These are phyloP conservation scores for Rhyacichthys aspro DNA, from an alignment of 2,797 vertebrate genomes.

Conservation along the genomic window DNA sequence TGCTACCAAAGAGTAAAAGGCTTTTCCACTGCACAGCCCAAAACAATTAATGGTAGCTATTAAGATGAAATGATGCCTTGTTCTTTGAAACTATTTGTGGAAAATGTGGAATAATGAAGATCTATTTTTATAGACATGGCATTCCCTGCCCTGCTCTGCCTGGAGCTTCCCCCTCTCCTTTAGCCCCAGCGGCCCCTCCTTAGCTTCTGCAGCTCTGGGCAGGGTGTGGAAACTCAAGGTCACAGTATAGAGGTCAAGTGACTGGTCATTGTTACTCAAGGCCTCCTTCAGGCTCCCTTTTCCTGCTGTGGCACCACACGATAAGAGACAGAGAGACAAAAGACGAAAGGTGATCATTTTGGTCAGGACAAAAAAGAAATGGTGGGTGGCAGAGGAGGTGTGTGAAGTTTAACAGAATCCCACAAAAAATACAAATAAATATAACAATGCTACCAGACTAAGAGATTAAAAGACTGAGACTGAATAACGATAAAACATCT, in stretches of 20 bases:
- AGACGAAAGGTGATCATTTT: slow-evolving; percentile 87
- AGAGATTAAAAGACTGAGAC: background rate
- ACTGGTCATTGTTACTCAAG: slow-evolving; percentile 89
- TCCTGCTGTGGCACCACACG: slow-evolving; percentile 91
- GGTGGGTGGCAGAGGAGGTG: slow-evolving; percentile 27
- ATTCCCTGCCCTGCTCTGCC: slow-evolving; percentile 74
- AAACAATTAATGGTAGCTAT: slow-evolving; percentile 78
- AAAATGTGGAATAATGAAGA: slow-evolving; percentile 78
- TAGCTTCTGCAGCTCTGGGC: slow-evolving; percentile 61
- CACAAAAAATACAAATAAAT: slow-evolving; percentile 15
- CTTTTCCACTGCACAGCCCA: slow-evolving; percentile 77
- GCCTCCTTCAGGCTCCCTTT: slow-evolving; percentile 79
- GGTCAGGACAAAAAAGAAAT: slow-evolving; percentile 50
- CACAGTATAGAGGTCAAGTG: slow-evolving; percentile 86
- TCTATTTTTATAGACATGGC: slow-evolving; percentile 80
- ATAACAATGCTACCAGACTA: background rate
- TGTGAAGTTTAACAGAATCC: slow-evolving; percentile 25
- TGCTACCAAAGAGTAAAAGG: slow-evolving; percentile 65
- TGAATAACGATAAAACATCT: too few relatives aligned
- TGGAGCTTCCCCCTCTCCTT: slow-evolving; percentile 41
- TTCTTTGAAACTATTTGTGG: slow-evolving; percentile 81
- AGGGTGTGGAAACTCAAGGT: slow-evolving; percentile 91
- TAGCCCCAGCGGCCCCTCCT: slow-evolving; percentile 29
- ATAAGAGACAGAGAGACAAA: slow-evolving; percentile 93
- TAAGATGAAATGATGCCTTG: slow-evolving; percentile 80